These are phyloP conservation scores for Gryllus longicercus DNA, from an alignment of 2,888 invertebrate species.

Conservation along the genomic window DNA sequence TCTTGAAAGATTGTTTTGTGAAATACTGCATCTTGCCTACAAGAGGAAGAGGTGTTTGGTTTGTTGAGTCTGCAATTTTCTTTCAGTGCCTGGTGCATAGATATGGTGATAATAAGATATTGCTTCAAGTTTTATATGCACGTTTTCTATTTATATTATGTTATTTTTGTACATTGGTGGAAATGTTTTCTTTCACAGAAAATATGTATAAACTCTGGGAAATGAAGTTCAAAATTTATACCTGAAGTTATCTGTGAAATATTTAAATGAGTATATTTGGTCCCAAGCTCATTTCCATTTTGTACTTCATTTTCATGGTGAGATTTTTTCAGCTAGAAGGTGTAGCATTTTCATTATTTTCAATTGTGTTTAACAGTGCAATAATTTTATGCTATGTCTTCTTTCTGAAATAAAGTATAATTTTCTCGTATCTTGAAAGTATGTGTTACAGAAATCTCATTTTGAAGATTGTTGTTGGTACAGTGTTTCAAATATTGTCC, in stretches of 20 bases:
- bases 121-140: constrained; percentile 17
- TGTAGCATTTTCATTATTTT: too few relatives aligned
- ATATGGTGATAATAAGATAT: not conserved
- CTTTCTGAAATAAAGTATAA: not conserved
- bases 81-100: constrained; percentile 1
- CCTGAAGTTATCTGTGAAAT: too few relatives aligned
- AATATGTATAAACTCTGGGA: not conserved
- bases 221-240: not conserved
- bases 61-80: not conserved
- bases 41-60: not conserved
- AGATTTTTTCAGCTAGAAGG: too few relatives aligned
- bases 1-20: not conserved
- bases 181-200: not conserved
- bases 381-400: too few relatives aligned
- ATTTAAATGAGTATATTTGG: too few relatives aligned
- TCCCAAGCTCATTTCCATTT: too few relatives aligned
- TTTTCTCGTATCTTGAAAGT: not conserved
- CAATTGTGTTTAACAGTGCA: too few relatives aligned
- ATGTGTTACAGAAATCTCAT: not conserved
- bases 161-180: constrained; percentile 2
- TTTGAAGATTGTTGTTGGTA: not conserved
- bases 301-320: too few relatives aligned
- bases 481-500: not conserved
- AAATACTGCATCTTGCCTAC: not conserved
- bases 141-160: constrained; percentile 2